phyloP scores from a whole-genome alignment of 2,888 invertebrate genomes.

The Teinopalpus imperialis region DNA sequence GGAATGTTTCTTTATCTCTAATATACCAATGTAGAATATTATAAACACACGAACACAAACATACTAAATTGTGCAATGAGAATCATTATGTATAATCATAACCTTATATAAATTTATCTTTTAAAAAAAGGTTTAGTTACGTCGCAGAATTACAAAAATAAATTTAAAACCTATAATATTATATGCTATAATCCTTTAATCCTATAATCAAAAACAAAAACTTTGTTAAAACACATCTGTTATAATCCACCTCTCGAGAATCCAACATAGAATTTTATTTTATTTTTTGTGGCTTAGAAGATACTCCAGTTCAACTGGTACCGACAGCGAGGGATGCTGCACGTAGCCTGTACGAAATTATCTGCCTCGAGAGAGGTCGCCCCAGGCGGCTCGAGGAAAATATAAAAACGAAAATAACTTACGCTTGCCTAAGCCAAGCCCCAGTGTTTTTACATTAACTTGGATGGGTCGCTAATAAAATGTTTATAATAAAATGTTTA shows the following conservation, averaged over 20 bases:
- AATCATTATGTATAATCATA: no score
- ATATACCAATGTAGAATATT: no score
- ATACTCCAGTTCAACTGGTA: conserved; percentile 54
- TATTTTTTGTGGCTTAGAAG: conserved; percentile 45
- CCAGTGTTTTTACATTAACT: conserved; percentile 53
- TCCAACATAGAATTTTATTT: conserved; percentile 38
- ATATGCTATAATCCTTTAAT: no score
- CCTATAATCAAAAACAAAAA: no score
- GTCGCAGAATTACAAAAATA: no score
- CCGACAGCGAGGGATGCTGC: conserved; percentile 56
- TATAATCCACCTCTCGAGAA: conserved; percentile 1
- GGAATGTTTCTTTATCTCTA: no score
- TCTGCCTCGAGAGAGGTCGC: conserved; percentile 61
- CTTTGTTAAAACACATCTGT: no score
- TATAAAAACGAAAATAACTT: conserved; percentile 72
- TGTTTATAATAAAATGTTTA: conserved; percentile 55
- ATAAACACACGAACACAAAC: no score
- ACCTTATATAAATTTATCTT: no score
- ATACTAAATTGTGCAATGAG: no score
- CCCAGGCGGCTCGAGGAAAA: conserved; percentile 58
- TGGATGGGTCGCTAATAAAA: conserved; percentile 46
- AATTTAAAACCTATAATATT: no score
- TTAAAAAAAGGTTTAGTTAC: no score
- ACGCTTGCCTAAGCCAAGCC: conserved; percentile 58
- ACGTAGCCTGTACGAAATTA: conserved; percentile 71